These are phyloP conservation scores for Mastigias papua DNA, from an alignment of 30 jellyfish, hydroid and myxozoan species.

Conservation along the genomic window DNA sequence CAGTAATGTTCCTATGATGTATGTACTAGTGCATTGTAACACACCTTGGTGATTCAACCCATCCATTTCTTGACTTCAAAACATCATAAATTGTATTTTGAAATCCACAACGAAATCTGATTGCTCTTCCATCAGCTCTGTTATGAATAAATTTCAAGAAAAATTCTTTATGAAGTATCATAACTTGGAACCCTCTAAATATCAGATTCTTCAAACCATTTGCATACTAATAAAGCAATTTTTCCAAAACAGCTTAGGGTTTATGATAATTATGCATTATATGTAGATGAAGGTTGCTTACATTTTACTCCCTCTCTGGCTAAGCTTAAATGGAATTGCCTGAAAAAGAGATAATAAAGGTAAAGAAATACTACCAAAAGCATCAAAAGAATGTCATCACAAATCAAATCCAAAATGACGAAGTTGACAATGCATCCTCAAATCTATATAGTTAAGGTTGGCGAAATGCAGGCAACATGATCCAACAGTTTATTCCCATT, in stretches of 20 bases:
- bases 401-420: too few species aligned
- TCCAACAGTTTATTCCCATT: too few species aligned
- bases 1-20: too few species aligned
- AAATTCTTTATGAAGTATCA: too few species aligned
- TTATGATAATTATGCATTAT: neutral
- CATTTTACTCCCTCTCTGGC: constrained; percentile 81
- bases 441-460: too few species aligned
- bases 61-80: constrained; percentile 80
- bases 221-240: neutral
- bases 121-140: constrained; percentile 88
- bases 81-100: constrained; percentile 96
- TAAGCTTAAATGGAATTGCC: constrained; percentile 67
- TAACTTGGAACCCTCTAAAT: too few species aligned
- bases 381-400: too few species aligned
- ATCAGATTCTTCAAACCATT: neutral
- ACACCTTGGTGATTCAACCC: constrained; percentile 89
- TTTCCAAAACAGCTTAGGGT: neutral
- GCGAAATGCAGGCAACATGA: too few species aligned
- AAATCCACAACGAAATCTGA: constrained; percentile 86
- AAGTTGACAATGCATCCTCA: too few species aligned
- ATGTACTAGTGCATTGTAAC: neutral
- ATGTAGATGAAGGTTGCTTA: constrained; percentile 12
- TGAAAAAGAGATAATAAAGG: too few species aligned
- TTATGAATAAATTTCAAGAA: neutral
- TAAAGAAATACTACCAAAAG: too few species aligned